These are phyloP conservation scores for Machaerirhynchus nigripectus DNA, from an alignment of 2,113 vertebrate species.

Conservation along the genomic window DNA sequence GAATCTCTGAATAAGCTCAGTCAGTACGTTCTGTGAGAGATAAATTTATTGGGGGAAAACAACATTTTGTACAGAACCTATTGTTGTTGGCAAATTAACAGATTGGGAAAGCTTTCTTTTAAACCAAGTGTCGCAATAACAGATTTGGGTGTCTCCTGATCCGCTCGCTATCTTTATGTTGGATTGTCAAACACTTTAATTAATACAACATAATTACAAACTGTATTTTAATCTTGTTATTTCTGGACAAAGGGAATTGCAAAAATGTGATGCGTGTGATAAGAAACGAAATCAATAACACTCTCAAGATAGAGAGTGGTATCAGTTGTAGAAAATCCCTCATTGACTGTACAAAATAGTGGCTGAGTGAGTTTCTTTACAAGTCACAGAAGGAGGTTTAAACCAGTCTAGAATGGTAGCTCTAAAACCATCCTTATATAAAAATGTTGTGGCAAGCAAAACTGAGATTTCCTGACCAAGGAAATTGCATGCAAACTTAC, in stretches of 20 bases:
- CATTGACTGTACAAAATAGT: background rate
- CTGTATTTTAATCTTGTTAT: slow-evolving; percentile 25
- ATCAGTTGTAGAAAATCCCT: background rate
- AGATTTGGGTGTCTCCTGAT: slow-evolving; percentile 15
- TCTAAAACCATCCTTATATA: background rate
- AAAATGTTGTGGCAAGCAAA: slow-evolving; percentile 3
- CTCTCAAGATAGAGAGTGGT: background rate
- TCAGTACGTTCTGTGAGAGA: background rate
- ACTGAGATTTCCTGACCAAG: background rate
- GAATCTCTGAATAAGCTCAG: background rate
- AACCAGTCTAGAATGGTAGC: background rate
- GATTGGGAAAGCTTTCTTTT: background rate
- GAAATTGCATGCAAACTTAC: background rate
- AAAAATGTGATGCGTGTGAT: background rate
- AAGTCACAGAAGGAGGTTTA: background rate
- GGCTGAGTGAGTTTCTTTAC: background rate
- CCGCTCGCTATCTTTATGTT: background rate
- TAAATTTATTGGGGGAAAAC: background rate
- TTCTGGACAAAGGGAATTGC: slow-evolving; percentile 19
- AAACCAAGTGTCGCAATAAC: background rate
- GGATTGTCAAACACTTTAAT: background rate
- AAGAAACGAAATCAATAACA: background rate
- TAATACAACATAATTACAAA: slow-evolving; percentile 17
- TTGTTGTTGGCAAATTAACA: slow-evolving; percentile 21
- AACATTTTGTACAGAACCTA: background rate